Evolutionary conservation across 2,888 invertebrate species (phyloP), one percentile per base, ranked within the genome.

Genomic region (Tupiocoris notatus): DNA sequence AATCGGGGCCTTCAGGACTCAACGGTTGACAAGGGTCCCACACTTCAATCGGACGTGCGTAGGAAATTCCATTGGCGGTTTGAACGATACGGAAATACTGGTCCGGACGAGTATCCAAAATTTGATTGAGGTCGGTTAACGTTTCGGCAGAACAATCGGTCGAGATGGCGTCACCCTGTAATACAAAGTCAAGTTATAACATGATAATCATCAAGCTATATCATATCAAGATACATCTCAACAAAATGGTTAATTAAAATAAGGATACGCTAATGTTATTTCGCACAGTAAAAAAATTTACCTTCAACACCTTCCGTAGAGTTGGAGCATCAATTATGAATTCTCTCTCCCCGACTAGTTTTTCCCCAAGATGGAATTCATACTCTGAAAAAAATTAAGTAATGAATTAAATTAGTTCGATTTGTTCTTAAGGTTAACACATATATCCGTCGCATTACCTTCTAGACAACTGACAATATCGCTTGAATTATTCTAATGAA

Each of bases 301-400:
- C 80, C 79, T 79, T 80, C 25, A 78, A 56, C 16, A 77, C 80
- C 54, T 77, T 78, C 64, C 80, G 79, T n/a, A 80, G 68, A 9
- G 80, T 78, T 17, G 77, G 68, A 16, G 79, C 78, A 70, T 80
- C 80, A 24, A 80, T 79, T n/a, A 80, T 78, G 57, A 80, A 79
- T 25, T 79, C 80, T 25, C 77, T 76, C 7, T 77, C 80, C 56
- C 78, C 70, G 25, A 78, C 66, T 54, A 77, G 77, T 63, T 77
- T 76, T 23, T 77, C 78, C n/a, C 75, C 75, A 25, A 70, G 62
- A 61, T 76, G 74, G 12, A 61, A 66, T 63, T 78, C 78, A 24
- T 74, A 78, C n/a, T 78, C 78, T 77, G 68, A n/a, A 67, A 74
- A 58, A 62, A 6, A 63, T 18, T 18, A 63, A 63, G 59, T 59